Conservation (phyloP, 1,140 invertebrate species). For the Philopotamus ludificatus region DNA sequence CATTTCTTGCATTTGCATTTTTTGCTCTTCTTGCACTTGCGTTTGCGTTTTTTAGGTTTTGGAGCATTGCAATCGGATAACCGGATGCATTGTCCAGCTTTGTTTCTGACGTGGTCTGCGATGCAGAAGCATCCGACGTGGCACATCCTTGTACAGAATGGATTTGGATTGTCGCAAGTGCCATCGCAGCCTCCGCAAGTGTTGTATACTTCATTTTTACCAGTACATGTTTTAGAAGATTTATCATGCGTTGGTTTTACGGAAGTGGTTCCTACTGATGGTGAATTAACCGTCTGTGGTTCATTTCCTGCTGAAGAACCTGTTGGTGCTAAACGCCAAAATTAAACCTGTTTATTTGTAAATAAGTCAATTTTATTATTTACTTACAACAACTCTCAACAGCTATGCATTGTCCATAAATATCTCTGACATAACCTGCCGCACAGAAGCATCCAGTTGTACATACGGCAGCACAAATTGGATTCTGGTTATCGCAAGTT, state of each 20-base stretch:
- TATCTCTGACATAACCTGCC: constrained; percentile 8
- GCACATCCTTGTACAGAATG: background rate
- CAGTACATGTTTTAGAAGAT: constrained; percentile 1
- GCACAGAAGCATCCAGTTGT: constrained; percentile 9
- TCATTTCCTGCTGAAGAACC: too few relatives aligned
- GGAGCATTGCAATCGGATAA: background rate
- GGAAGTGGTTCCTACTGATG: too few relatives aligned
- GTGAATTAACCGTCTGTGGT: too few relatives aligned
- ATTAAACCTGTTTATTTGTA: too few relatives aligned
- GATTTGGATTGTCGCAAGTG: constrained; percentile 3
- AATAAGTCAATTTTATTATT: background rate
- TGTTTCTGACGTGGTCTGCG: constrained; percentile 6
- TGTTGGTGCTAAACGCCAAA: too few relatives aligned
- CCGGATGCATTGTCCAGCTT: background rate
- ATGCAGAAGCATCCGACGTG: constrained; percentile 15
- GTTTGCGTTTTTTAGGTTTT: too few relatives aligned
- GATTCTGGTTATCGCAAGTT: constrained; percentile 6
- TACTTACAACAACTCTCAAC: background rate
- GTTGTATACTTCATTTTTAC: constrained; percentile 5
- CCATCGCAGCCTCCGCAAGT: constrained; percentile 11
- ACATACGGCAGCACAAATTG: background rate
- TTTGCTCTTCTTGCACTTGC: too few relatives aligned
- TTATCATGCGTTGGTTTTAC: background rate
- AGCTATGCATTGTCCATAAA: background rate
- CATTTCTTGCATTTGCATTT: too few relatives aligned